Evolutionary conservation across 2,797 vertebrate genomes (phyloP).

Genomic region (Parauchenoglanis ngamensis): DNA sequence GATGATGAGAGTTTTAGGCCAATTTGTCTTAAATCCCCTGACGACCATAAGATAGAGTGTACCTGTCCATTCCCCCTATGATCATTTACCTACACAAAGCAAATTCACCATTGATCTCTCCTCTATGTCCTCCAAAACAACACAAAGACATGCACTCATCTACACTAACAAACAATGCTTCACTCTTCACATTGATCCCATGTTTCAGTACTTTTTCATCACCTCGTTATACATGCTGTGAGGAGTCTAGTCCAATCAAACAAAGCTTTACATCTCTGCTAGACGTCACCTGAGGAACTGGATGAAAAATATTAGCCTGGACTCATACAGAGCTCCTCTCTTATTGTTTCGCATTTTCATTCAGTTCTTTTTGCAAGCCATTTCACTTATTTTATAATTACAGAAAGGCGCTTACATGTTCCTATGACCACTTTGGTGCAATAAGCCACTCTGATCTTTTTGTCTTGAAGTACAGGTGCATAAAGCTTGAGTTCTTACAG

Average conservation of each 20-base stretch:
- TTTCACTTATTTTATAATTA: slow-evolving; percentile 36
- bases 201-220: slow-evolving; percentile 67
- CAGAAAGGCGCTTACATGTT: neutral
- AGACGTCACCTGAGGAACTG: slow-evolving; percentile 48
- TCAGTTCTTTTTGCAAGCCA: slow-evolving; percentile 4
- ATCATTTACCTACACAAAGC: slow-evolving; percentile 77
- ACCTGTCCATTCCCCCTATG: slow-evolving; percentile 64
- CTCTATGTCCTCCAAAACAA: slow-evolving; percentile 53
- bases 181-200: slow-evolving; percentile 64
- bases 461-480: slow-evolving; percentile 24
- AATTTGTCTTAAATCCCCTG: slow-evolving; percentile 70
- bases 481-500: slow-evolving; percentile 6
- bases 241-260: slow-evolving; percentile 47
- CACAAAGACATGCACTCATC: slow-evolving; percentile 49
- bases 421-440: slow-evolving; percentile 27
- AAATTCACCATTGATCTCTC: slow-evolving; percentile 68
- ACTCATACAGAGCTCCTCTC: neutral
- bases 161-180: slow-evolving; percentile 54
- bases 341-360: slow-evolving; percentile 15
- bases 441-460: slow-evolving; percentile 21
- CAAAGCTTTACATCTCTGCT: slow-evolving; percentile 45
- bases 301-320: slow-evolving; percentile 22
- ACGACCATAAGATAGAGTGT: slow-evolving; percentile 69
- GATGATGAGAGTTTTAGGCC: slow-evolving; percentile 63
- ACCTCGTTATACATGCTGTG: slow-evolving; percentile 53